phyloP scores from a whole-genome alignment of 2,113 vertebrate species.

The Anarhynchus alexandrinus region DNA sequence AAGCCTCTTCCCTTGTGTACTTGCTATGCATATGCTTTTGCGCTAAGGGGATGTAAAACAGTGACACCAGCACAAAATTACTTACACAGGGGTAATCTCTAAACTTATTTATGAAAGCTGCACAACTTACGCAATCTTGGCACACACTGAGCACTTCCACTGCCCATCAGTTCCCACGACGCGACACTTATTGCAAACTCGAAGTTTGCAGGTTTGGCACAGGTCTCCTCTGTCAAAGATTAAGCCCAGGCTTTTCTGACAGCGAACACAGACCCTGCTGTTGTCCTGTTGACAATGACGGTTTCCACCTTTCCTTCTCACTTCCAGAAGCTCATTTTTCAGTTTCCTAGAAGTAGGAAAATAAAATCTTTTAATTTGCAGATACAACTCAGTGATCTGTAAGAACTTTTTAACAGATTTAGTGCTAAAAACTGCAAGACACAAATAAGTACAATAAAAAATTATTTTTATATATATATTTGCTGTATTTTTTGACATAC shows the following conservation, averaged over 20 bases:
- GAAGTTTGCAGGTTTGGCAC: slow-evolving; percentile 81
- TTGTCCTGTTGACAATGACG: slow-evolving; percentile 72
- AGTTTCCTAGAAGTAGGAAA: slow-evolving; percentile 78
- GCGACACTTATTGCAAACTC: slow-evolving; percentile 84
- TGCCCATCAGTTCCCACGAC: slow-evolving; percentile 55
- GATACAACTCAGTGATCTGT: background rate
- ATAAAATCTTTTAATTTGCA: background rate
- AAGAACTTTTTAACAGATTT: background rate
- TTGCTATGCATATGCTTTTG: background rate
- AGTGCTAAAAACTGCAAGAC: background rate
- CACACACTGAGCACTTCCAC: slow-evolving; percentile 88
- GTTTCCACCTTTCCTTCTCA: slow-evolving; percentile 80
- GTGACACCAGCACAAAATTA: background rate
- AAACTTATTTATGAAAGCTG: accelerated
- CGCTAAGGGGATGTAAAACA: background rate
- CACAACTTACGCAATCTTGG: slow-evolving; percentile 89
- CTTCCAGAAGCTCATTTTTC: slow-evolving; percentile 94
- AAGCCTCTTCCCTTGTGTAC: background rate
- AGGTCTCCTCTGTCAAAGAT: slow-evolving; percentile 88
- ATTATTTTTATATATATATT: background rate
- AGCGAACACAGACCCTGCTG: slow-evolving; percentile 83
- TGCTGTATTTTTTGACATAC: background rate
- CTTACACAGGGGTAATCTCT: background rate
- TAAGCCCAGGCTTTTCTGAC: slow-evolving; percentile 85
- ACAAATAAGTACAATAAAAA: background rate